A percentile compares a stretch with the other conserved stretches of the same genome.
phyloP scores from a whole-genome alignment of 2,113 vertebrate species.

The Oreochromis spilurus region DNA sequence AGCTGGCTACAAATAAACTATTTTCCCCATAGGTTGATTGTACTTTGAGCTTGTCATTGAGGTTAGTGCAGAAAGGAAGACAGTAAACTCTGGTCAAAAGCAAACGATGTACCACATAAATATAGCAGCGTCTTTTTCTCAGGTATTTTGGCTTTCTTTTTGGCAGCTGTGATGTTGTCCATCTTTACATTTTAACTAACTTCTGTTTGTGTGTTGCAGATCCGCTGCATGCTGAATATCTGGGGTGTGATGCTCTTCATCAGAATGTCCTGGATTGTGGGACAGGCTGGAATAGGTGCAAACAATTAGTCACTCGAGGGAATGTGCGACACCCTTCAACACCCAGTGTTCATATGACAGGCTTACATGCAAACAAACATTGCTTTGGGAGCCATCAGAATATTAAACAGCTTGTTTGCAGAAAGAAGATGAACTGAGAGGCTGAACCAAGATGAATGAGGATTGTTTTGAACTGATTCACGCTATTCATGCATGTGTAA shows the following conservation, averaged over 20 bases:
- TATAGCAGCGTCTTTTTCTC: neutral
- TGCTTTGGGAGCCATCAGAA: neutral
- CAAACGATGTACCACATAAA: neutral
- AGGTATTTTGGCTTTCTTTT: neutral
- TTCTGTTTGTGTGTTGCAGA: slow-evolving; percentile 63
- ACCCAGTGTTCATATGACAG: neutral
- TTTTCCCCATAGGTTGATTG: neutral
- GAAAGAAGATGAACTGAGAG: neutral
- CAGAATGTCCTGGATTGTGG: slow-evolving; percentile 95
- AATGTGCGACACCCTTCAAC: neutral
- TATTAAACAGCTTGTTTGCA: neutral
- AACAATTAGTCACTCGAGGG: neutral
- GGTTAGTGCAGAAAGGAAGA: neutral
- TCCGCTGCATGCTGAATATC: slow-evolving; percentile 98
- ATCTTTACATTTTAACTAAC: neutral
- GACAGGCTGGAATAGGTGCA: slow-evolving; percentile 87
- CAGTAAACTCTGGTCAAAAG: neutral
- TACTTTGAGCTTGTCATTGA: neutral
- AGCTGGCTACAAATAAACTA: neutral
- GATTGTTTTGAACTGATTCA: neutral
- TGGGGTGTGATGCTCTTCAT: slow-evolving; percentile 99
- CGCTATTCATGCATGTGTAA: neutral
- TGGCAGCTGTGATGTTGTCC: neutral
- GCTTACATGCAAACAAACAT: accelerated
- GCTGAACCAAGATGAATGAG: neutral